Percentiles rank a stretch among this genome's conserved stretches.
Conservation (phyloP, 2,888 invertebrate genomes). For the Melieria picta region DNA sequence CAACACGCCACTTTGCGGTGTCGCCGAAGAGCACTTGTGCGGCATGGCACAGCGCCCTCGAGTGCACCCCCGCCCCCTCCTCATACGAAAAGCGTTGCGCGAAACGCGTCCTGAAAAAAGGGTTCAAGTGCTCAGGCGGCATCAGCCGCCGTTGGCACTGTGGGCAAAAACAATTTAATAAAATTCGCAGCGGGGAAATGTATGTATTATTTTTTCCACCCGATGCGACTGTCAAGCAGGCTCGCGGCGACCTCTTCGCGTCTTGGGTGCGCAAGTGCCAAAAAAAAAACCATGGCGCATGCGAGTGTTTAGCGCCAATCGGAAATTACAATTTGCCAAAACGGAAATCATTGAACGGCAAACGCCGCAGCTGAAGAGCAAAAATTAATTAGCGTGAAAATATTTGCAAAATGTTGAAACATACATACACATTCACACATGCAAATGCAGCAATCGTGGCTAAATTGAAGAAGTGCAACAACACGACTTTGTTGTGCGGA, state of each 20-base stretch:
- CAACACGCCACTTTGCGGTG: slow-evolving; percentile 43
- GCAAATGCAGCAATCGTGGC: background rate
- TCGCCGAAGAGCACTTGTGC: slow-evolving; percentile 45
- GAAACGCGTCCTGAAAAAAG: slow-evolving; percentile 11
- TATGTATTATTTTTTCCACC: slow-evolving; percentile 12
- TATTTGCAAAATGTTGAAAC: slow-evolving; percentile 46
- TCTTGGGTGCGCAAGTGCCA: too few relatives aligned
- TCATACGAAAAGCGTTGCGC: background rate
- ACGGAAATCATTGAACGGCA: slow-evolving; percentile 22
- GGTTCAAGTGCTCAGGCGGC: slow-evolving; percentile 18
- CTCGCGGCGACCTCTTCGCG: too few relatives aligned
- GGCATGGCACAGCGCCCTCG: background rate
- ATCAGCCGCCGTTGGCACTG: slow-evolving; percentile 31
- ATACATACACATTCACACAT: slow-evolving; percentile 3
- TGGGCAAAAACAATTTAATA: slow-evolving; percentile 50
- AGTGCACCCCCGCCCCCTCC: slow-evolving; percentile 7
- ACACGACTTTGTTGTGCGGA: background rate
- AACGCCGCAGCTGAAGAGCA: slow-evolving; percentile 37
- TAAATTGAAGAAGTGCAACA: background rate
- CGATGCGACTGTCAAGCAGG: too few relatives aligned
- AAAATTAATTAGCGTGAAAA: slow-evolving; percentile 64
- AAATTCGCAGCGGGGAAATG: slow-evolving; percentile 55
- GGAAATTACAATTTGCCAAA: slow-evolving; percentile 26
- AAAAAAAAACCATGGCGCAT: too few relatives aligned
- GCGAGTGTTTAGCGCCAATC: slow-evolving; percentile 28